Percentiles rank a stretch among this genome's conserved stretches.
phyloP scores from a whole-genome alignment of 2,888 invertebrate species.

The Patella caerulea region DNA sequence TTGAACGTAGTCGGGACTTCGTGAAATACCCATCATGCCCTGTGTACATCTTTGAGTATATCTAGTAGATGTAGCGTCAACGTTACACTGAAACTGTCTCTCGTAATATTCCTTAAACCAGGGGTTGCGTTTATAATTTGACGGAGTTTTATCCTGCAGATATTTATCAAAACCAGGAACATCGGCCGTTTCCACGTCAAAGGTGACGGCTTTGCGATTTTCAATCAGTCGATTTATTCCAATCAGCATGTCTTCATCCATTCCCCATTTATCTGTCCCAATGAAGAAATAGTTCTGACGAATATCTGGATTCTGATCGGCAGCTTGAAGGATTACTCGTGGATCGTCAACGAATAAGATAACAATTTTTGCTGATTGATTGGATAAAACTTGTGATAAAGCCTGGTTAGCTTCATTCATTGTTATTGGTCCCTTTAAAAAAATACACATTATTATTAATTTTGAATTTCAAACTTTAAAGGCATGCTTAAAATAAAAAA shows the following conservation, averaged over 20 bases:
- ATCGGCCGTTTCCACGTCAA: conserved; percentile 67
- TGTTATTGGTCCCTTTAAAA: conserved; percentile 35
- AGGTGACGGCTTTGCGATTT: conserved; percentile 45
- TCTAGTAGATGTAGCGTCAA: conserved; percentile 15
- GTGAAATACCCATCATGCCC: conserved; percentile 47
- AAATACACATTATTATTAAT: background rate
- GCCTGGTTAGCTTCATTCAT: conserved; percentile 43
- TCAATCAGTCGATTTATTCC: conserved; percentile 33
- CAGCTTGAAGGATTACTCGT: conserved; percentile 50
- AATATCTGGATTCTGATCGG: conserved; percentile 35
- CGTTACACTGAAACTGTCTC: conserved; percentile 40
- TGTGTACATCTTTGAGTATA: conserved; percentile 35
- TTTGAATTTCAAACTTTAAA: too few relatives aligned
- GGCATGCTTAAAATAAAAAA: too few relatives aligned
- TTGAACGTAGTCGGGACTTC: conserved; percentile 56
- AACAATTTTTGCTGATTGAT: conserved; percentile 49
- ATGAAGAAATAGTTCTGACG: conserved; percentile 52
- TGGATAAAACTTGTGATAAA: conserved; percentile 36
- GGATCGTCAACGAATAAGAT: conserved; percentile 60
- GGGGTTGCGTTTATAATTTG: conserved; percentile 65
- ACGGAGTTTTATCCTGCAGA: conserved; percentile 59
- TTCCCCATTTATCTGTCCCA: conserved; percentile 65
- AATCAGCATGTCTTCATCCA: conserved; percentile 47
- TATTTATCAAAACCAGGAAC: conserved; percentile 61
- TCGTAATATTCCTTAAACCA: conserved; percentile 73